Conservation (phyloP, 2,888 invertebrate genomes). For the Archips xylosteana region DNA sequence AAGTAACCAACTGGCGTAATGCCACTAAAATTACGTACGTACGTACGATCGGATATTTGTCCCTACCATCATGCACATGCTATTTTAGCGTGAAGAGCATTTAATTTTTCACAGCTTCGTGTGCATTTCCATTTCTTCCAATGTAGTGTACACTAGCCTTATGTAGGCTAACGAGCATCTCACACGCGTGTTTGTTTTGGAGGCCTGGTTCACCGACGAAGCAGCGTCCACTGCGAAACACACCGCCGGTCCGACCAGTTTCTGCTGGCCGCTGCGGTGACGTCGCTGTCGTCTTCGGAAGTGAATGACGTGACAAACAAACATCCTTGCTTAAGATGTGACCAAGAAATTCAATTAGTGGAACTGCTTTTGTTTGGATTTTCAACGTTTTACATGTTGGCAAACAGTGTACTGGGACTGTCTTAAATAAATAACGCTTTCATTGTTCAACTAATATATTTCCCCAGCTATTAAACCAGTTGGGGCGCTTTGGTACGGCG, state of each 20-base stretch:
- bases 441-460: conserved; percentile 38
- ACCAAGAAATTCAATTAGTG: conserved; percentile 46
- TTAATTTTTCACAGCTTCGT: background rate
- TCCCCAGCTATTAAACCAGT: conserved; percentile 31
- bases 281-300: conserved; percentile 59
- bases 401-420: conserved; percentile 34
- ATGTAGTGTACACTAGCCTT: conserved; percentile 55
- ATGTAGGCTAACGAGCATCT: conserved; percentile 58
- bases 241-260: conserved; percentile 54
- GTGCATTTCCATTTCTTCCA: background rate
- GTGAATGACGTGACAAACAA: conserved; percentile 58
- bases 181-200: conserved; percentile 70
- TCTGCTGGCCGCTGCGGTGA: conserved; percentile 52
- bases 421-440: conserved; percentile 40
- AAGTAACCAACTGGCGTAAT: too few relatives aligned
- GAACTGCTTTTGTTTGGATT: conserved; percentile 40
- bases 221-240: conserved; percentile 69
- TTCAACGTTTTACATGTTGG: conserved; percentile 39
- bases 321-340: conserved; percentile 55
- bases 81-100: background rate
- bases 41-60: background rate
- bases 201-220: conserved; percentile 64
- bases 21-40: too few relatives aligned
- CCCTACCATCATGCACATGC: background rate
- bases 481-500: conserved; percentile 23